Evolutionary conservation across 1,140 invertebrate species (phyloP), one percentile per base, ranked within the genome.

Genomic region (Glossosoma conforme): DNA sequence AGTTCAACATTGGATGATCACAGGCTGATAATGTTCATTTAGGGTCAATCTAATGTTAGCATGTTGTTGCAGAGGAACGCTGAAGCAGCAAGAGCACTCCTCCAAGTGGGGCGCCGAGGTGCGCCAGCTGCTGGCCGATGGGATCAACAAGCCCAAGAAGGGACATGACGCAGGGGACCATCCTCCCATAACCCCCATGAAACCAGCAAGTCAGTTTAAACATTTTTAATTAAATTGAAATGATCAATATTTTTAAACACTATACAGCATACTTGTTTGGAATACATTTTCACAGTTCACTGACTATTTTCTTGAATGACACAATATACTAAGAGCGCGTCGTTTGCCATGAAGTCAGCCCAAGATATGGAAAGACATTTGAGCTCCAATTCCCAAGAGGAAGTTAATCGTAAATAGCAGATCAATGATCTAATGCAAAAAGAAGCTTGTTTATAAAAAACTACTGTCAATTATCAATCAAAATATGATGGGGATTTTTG

Each of bases 181-280:
- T 84, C 97, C 97, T 14, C 97, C 97, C 1, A 99, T 99, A 48
- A 99, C 97, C 2, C 97, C 97, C 1, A 95, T 96, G 85, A 90
- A 87, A 66, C 62, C 83, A 22, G 93, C 86, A 3, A 59, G 73
- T 75, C 42, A 66, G 65, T 63, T n/a, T n/a, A n/a, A n/a, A 19
- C 24, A 21, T 45, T 19, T n/a, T n/a, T n/a, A n/a, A n/a, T n/a
- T n/a, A n/a, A n/a, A n/a, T n/a, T n/a, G n/a, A n/a, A n/a, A n/a
- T n/a, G n/a, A 11, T 46, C n/a, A n/a, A n/a, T n/a, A n/a, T n/a
- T n/a, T n/a, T n/a, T n/a, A n/a, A n/a, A n/a, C n/a, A n/a, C n/a
- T n/a, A n/a, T n/a, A n/a, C n/a, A n/a, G n/a, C n/a, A n/a, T n/a
- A n/a, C n/a, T n/a, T n/a, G n/a, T n/a, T n/a, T n/a, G n/a, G n/a